These are phyloP conservation scores for Acleris sparsana DNA, from an alignment of 2,888 invertebrate species.

Conservation along the genomic window DNA sequence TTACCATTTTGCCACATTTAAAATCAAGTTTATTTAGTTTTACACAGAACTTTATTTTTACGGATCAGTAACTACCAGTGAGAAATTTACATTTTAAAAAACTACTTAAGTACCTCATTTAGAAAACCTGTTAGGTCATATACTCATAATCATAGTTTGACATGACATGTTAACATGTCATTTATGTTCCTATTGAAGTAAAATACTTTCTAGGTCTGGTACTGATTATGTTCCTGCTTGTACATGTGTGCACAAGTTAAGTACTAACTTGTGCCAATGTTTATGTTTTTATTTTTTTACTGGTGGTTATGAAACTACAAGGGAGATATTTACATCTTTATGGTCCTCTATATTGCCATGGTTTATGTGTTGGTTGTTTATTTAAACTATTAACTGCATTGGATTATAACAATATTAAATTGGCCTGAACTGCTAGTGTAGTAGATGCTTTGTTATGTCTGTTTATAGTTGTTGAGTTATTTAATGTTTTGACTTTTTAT, in stretches of 20 bases:
- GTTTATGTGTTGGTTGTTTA: slow-evolving; percentile 11
- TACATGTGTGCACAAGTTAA: slow-evolving; percentile 20
- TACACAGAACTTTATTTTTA: background rate
- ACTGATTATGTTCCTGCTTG: slow-evolving; percentile 22
- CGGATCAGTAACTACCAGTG: slow-evolving; percentile 22
- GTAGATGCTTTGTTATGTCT: slow-evolving; percentile 17
- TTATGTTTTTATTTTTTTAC: slow-evolving; percentile 11
- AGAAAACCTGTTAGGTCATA: slow-evolving; percentile 17
- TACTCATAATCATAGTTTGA: background rate
- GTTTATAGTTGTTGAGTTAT: slow-evolving; percentile 5
- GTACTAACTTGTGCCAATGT: slow-evolving; percentile 16
- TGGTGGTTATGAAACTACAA: background rate
- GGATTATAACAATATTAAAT: slow-evolving; percentile 8
- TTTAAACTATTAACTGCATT: background rate
- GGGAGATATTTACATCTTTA: slow-evolving; percentile 34
- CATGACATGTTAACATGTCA: background rate
- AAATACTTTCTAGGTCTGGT: slow-evolving; percentile 29
- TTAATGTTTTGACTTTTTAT: slow-evolving; percentile 3
- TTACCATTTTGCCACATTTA: no score
- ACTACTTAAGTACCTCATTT: slow-evolving; percentile 8
- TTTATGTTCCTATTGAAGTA: background rate
- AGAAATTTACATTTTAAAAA: slow-evolving; percentile 21
- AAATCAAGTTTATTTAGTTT: no score
- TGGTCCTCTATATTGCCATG: background rate
- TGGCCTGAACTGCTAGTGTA: slow-evolving; percentile 14